phyloP scores from a whole-genome alignment of 2,113 vertebrate genomes.

The Xenus cinereus region DNA sequence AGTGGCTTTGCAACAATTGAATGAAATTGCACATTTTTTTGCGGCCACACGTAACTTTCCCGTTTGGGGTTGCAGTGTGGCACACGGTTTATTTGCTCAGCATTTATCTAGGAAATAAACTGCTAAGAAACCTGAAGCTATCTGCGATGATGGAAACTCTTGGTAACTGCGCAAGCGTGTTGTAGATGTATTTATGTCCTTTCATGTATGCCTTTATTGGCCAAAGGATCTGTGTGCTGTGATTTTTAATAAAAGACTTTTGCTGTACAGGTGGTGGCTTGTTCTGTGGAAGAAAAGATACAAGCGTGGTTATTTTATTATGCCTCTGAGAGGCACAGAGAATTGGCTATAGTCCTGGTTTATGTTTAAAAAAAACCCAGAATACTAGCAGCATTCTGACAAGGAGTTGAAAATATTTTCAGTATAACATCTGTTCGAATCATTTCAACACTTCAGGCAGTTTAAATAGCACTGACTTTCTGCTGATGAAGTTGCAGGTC shows the following conservation, averaged over 20 bases:
- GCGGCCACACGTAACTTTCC: neutral
- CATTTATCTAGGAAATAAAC: neutral
- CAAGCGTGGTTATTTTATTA: neutral
- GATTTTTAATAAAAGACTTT: slow-evolving; percentile 25
- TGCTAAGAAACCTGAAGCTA: neutral
- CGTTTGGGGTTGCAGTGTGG: neutral
- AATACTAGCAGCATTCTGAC: neutral
- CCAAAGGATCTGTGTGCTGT: neutral
- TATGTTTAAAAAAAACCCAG: neutral
- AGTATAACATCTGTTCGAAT: neutral
- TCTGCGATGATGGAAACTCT: neutral
- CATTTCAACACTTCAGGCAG: neutral
- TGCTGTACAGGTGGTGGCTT: neutral
- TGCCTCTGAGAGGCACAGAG: no score
- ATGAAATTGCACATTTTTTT: neutral
- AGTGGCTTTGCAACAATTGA: neutral
- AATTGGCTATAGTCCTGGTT: no score
- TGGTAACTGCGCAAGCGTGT: neutral
- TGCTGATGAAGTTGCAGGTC: neutral
- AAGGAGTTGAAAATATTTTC: neutral
- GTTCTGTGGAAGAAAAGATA: neutral
- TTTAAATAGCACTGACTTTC: neutral
- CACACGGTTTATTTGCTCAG: neutral
- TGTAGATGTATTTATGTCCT: neutral
- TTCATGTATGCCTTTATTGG: neutral